Evolutionary conservation across 2,888 invertebrate genomes (phyloP).

Genomic region (Julus scandinavius): DNA sequence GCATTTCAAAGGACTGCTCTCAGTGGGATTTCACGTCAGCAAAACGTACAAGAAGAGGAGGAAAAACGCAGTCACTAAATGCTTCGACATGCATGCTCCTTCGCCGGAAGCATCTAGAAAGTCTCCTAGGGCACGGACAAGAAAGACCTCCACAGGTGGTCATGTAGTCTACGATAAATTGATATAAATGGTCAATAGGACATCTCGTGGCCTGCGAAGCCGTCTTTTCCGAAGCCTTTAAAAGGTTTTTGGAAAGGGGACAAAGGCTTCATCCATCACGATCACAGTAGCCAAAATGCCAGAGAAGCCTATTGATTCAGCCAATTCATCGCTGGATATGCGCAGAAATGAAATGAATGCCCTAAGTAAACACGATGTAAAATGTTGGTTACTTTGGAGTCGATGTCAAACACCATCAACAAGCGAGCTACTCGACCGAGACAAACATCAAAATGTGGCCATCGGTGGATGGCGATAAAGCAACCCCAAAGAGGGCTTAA

Average conservation of each 20-base stretch:
- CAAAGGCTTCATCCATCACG: slow-evolving; percentile 22
- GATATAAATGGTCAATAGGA: neutral
- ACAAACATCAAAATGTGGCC: neutral
- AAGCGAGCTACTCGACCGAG: neutral
- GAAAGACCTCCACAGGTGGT: neutral
- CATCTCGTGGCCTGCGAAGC: slow-evolving; percentile 19
- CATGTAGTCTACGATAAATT: neutral
- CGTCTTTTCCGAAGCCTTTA: neutral
- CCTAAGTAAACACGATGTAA: neutral
- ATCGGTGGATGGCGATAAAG: slow-evolving; percentile 11
- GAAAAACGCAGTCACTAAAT: neutral
- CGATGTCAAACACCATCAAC: slow-evolving; percentile 9
- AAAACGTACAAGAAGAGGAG: neutral
- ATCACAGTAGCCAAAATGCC: neutral
- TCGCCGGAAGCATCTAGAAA: neutral
- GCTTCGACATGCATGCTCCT: neutral
- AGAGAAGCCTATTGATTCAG: neutral
- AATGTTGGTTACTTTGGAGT: neutral
- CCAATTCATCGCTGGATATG: neutral
- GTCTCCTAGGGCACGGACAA: neutral
- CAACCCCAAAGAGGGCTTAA: neutral
- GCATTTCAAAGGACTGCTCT: neutral
- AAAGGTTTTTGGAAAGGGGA: neutral
- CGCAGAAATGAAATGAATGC: neutral
- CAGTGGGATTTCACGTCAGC: neutral